Base-by-base conservation (phyloP, 1,140 invertebrate species). In the Artemia franciscana region DNA sequence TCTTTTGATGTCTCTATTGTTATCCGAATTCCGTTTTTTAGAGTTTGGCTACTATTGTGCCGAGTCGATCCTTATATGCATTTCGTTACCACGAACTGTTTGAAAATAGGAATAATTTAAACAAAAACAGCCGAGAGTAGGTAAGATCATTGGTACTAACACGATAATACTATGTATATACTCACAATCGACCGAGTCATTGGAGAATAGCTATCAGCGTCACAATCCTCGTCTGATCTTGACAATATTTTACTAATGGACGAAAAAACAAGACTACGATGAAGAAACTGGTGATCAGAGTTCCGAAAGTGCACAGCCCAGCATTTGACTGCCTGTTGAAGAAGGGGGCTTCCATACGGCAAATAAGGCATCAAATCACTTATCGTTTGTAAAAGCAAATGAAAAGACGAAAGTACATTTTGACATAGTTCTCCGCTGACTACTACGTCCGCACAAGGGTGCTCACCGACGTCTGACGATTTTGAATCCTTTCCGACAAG, bases 321-420 rank as follows among this genome's bases (percentile, higher is more conserved):
- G 73, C 91, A 95, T 66, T 88, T 78, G 12, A 97, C 85, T 3
- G 91, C 91, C 74, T 92, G 91, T 73, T 91, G 84, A 69, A 91
- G 85, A 3, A 92, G 74, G 1, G 90, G 80, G 15, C 88, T 91
- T 0, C 89, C 86, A 60, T 85, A 79, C 0, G 89, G 88, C 62
- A 94, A 75, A 26, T 88, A 76, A n/a, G 91, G 83, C 79, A 94
- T 94, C 12, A 95, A 77, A 70, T 94, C 88, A 7, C 90, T 85
- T 60, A 96, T 85, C 0, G 89, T 91, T 73, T 93, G 89, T 24
- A 97, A 75, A 39, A 95, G 78, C 1, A 81, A 78, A 70, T 97
- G 91, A 72, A 97, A 88, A 0, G 86, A 82, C 1, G 82, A 79
- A 0, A 86, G 84, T 2, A 94, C 74, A 3, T 85, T 82, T 69